A percentile compares a stretch with the other conserved stretches of the same genome.
Evolutionary conservation across 2,888 invertebrate species (phyloP).

Genomic region (Petrolisthes manimaculis): DNA sequence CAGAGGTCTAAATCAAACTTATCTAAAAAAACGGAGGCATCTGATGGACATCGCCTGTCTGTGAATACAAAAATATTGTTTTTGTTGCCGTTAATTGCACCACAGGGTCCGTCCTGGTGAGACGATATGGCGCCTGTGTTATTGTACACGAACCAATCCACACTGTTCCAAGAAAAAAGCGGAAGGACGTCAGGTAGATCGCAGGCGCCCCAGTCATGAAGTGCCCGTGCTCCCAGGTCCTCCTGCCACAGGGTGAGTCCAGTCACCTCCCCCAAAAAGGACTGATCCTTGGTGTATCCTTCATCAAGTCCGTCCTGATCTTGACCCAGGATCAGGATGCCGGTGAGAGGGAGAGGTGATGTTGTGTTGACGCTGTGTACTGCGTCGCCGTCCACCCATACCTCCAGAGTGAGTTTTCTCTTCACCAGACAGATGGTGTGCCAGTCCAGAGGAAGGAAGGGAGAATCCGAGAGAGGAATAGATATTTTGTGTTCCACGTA

Average conservation of each 20-base stretch:
- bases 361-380: background rate
- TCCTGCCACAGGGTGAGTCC: conserved; percentile 33
- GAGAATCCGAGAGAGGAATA: no score
- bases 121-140: background rate
- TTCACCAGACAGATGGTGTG: conserved; percentile 26
- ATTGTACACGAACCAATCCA: conserved; percentile 10
- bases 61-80: conserved; percentile 20
- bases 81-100: background rate
- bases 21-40: conserved; percentile 13
- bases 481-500: no score
- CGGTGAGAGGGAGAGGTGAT: conserved; percentile 16
- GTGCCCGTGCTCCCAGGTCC: background rate
- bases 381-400: conserved; percentile 18
- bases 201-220: conserved; percentile 29
- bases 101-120: conserved; percentile 19
- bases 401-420: background rate
- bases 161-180: conserved; percentile 18
- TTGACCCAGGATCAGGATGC: conserved; percentile 31
- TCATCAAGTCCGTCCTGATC: conserved; percentile 31
- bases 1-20: conserved; percentile 12
- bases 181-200: background rate
- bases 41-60: background rate
- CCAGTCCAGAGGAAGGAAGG: conserved; percentile 21
- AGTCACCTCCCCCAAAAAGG: conserved; percentile 30
- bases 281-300: conserved; percentile 35